Percentiles rank a stretch among this genome's conserved stretches.
phyloP scores from a whole-genome alignment of 2,888 invertebrate species.

The Drosophila vallismaia region DNA sequence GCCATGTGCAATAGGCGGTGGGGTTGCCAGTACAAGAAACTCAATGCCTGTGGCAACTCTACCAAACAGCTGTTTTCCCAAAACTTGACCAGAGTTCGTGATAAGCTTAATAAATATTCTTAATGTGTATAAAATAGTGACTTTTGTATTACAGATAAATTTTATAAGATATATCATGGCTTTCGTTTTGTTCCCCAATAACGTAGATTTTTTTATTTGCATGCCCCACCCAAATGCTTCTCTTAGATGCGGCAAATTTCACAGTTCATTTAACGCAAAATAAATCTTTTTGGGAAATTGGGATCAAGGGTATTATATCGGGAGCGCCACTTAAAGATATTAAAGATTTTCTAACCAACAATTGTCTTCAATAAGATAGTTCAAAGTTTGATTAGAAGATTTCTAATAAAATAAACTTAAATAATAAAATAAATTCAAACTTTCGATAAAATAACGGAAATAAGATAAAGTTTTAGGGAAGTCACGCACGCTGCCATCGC shows the following conservation, averaged over 20 bases:
- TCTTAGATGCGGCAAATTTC: neutral
- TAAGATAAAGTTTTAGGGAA: neutral
- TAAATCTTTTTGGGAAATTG: neutral
- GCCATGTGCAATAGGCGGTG: neutral
- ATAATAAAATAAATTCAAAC: too few species aligned
- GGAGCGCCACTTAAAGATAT: neutral
- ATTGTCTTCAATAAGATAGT: too few species aligned
- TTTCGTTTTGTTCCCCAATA: too few species aligned
- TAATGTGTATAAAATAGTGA: too few species aligned
- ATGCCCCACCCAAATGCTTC: neutral
- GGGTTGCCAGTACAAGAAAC: neutral
- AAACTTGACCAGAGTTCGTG: neutral
- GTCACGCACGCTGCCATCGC: conserved; percentile 19
- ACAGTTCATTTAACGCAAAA: neutral
- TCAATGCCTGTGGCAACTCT: conserved; percentile 9
- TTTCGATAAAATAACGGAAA: neutral
- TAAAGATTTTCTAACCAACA: too few species aligned
- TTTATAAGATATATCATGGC: too few species aligned
- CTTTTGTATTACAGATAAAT: too few species aligned
- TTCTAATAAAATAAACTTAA: too few species aligned
- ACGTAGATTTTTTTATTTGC: neutral
- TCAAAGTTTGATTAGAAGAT: too few species aligned
- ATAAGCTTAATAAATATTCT: too few species aligned
- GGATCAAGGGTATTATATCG: neutral
- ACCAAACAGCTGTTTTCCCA: conserved; percentile 10